These are phyloP conservation scores for Sebastes trivittatus DNA, from an alignment of 2,797 vertebrate genomes.

Conservation along the genomic window DNA sequence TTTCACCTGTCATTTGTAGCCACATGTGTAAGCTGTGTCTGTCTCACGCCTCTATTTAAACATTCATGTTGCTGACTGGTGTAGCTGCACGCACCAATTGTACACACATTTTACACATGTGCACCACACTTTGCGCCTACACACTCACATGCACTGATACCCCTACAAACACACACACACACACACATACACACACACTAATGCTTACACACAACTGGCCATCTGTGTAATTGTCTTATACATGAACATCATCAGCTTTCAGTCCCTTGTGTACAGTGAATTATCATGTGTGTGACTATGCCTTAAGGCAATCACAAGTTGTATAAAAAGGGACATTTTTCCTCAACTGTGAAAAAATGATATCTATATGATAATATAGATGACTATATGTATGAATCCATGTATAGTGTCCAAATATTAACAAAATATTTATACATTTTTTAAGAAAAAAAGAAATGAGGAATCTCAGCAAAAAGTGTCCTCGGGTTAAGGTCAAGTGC, in stretches of 20 bases:
- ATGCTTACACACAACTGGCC: conserved; percentile 77
- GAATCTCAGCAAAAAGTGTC: conserved; percentile 71
- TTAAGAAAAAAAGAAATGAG: conserved; percentile 71
- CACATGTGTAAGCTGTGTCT: conserved; percentile 94
- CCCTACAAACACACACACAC: conserved; percentile 38
- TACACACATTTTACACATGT: conserved; percentile 65
- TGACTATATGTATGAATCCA: conserved; percentile 82
- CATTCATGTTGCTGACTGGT: conserved; percentile 91
- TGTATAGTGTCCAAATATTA: conserved; percentile 88
- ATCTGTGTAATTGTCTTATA: conserved; percentile 90
- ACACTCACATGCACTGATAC: conserved; percentile 52
- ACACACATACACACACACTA: conserved; percentile 40
- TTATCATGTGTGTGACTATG: conserved; percentile 80
- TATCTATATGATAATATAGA: conserved; percentile 84
- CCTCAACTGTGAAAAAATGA: conserved; percentile 86
- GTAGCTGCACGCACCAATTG: conserved; percentile 75
- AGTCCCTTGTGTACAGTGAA: conserved; percentile 84
- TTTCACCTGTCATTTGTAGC: conserved; percentile 92
- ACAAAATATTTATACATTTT: conserved; percentile 88
- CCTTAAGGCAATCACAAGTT: conserved; percentile 83
- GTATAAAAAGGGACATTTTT: conserved; percentile 88
- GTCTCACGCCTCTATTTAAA: conserved; percentile 93
- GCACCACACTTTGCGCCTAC: conserved; percentile 58
- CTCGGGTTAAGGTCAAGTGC: conserved; percentile 62
- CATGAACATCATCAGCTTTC: conserved; percentile 86